Evolutionary conservation across 2,113 vertebrate species (phyloP).

Genomic region (Diphyllodes magnificus): DNA sequence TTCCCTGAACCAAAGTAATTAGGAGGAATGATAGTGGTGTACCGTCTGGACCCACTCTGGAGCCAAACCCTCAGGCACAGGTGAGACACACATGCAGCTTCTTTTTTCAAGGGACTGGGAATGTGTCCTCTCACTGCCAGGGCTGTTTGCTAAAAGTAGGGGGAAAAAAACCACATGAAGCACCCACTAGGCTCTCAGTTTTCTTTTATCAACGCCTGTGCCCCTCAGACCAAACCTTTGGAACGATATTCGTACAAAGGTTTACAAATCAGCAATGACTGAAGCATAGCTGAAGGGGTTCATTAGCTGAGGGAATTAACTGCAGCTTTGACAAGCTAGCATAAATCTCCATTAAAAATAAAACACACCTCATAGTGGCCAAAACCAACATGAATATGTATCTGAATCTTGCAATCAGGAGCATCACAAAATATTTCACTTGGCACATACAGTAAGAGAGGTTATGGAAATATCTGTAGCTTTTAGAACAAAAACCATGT

Average conservation of each 20-base stretch:
- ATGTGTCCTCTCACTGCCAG: background rate
- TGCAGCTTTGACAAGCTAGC: slow-evolving; percentile 64
- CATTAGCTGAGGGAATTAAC: slow-evolving; percentile 51
- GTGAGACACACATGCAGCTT: background rate
- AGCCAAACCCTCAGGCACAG: background rate
- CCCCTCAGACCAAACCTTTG: slow-evolving; percentile 23
- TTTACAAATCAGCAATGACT: slow-evolving; percentile 23
- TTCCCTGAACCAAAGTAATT: background rate
- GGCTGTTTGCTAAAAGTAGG: background rate
- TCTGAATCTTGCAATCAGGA: slow-evolving; percentile 45
- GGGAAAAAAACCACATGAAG: rapidly evolving
- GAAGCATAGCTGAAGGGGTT: slow-evolving; percentile 47
- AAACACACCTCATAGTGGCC: slow-evolving; percentile 45
- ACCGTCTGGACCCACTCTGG: background rate
- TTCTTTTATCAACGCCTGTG: background rate
- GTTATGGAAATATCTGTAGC: slow-evolving; percentile 70
- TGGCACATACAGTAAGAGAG: slow-evolving; percentile 63
- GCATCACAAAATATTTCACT: slow-evolving; percentile 60
- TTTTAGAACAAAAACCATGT: slow-evolving; percentile 65
- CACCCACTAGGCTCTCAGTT: background rate
- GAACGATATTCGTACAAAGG: background rate
- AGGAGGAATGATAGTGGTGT: background rate
- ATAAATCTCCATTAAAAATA: slow-evolving; percentile 65
- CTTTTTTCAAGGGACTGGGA: background rate
- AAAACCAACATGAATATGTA: slow-evolving; percentile 47